Evolutionary conservation across 2,888 invertebrate species (phyloP), one percentile per base, ranked within the genome.

Genomic region (Drosophila infuscata): DNA sequence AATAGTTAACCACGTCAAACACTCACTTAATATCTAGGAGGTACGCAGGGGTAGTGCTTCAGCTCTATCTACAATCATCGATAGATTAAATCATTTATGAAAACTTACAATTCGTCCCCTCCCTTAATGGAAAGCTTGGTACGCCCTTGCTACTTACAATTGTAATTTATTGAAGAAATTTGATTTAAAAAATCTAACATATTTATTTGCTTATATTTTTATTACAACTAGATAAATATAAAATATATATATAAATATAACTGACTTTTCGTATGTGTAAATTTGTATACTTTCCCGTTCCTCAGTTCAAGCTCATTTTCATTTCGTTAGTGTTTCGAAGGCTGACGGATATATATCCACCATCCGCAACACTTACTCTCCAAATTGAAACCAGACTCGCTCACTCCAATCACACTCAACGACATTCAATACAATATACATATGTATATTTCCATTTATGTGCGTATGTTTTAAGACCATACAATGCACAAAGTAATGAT

Each of bases 211-310:
- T 36, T 62, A 46, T 33, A 1, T 57, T 30, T 36, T 17, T 56
- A 38, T 58, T 58, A 70, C 46, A 74, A 57, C 74, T 78, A 79
- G 56, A 62, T 73, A 76, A 72, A 77, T 65, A 73, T 65, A 43
- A 76, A 72, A 77, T 65, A 73, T 65, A 43, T 59, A 74, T 68
- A 78, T 62, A 78, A 70, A 78, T 77, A 77, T 59, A 60, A 56
- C 74, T 62, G 58, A 54, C 69, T 74, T 53, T 57, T 38, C 8
- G 8, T 25, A 15, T 38, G 32, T 70, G 51, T 78, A 87, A 84
- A 84, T 87, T 87, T 85, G 83, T 84, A 74, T 72, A 71, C 68
- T 53, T 66, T 83, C 33, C 72, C 72, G 35, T 71, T 59, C 49
- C 33, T 77, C 78, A 78, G 75, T 74, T 74, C 46, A 52, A 69